These are phyloP conservation scores for Axea sp. DNA, from an alignment of 2,888 invertebrate species.

Conservation along the genomic window DNA sequence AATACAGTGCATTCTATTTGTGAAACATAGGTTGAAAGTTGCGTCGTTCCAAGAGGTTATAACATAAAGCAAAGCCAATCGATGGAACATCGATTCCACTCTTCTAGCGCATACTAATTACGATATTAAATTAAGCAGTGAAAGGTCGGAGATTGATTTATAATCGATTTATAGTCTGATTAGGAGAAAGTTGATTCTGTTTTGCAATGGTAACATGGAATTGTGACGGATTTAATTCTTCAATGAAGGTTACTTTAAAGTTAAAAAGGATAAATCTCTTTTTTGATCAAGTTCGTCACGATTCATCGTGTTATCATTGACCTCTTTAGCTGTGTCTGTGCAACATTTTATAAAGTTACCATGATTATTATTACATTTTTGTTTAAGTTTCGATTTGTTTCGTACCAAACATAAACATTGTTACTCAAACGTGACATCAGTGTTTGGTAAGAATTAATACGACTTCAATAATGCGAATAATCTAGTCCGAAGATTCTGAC, in stretches of 20 bases:
- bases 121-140: conserved; percentile 73
- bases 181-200: conserved; percentile 53
- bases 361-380: conserved; percentile 66
- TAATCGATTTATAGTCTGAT: conserved; percentile 66
- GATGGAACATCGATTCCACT: conserved; percentile 64
- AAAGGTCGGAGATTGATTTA: conserved; percentile 70
- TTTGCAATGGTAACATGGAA: conserved; percentile 41
- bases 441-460: conserved; percentile 66
- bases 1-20: conserved; percentile 35
- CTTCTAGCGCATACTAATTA: conserved; percentile 67
- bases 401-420: conserved; percentile 67
- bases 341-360: conserved; percentile 59
- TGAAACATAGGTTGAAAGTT: conserved; percentile 36
- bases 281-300: conserved; percentile 33
- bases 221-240: conserved; percentile 31
- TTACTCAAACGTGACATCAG: conserved; percentile 68
- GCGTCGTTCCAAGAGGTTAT: conserved; percentile 69
- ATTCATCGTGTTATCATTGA: conserved; percentile 31
- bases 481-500: conserved; percentile 72
- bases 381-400: conserved; percentile 64
- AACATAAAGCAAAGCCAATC: conserved; percentile 65
- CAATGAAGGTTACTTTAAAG: too few species aligned
- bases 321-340: conserved; percentile 53
- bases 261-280: too few species aligned
- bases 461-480: conserved; percentile 67